A percentile compares a stretch with the other conserved stretches of the same genome.
Conservation (phyloP, 2,113 vertebrate genomes). For the Pangasianodon gigas region DNA sequence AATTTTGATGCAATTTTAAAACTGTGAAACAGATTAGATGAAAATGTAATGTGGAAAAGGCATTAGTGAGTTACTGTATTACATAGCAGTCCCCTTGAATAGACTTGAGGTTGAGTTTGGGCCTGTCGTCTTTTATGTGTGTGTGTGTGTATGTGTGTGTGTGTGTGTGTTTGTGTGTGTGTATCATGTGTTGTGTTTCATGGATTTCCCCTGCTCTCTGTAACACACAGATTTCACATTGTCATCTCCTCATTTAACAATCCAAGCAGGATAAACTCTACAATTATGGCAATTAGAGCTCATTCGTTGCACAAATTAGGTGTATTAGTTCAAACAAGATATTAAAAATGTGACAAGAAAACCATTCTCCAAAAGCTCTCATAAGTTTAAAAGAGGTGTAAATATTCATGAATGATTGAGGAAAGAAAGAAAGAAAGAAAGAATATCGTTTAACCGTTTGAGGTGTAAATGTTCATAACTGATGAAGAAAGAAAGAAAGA, state of each 20-base stretch:
- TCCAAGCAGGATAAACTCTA: background rate
- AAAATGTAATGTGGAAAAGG: background rate
- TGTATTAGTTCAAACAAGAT: background rate
- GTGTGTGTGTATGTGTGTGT: background rate
- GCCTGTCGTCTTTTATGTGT: background rate
- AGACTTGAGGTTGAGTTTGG: background rate
- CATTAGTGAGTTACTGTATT: background rate
- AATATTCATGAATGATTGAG: background rate
- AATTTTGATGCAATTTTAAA: background rate
- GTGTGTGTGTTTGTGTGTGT: background rate
- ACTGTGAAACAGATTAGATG: background rate
- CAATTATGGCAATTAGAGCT: conserved; percentile 12
- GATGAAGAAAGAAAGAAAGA: background rate
- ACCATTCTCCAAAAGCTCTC: background rate
- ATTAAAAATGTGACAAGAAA: background rate
- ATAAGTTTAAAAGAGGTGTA: background rate
- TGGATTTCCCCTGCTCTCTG: conserved; percentile 56
- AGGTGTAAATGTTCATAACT: background rate
- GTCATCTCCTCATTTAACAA: background rate
- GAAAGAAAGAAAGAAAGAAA: background rate
- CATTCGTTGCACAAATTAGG: background rate
- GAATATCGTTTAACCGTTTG: too few relatives aligned
- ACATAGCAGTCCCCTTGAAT: background rate
- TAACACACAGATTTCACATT: conserved; percentile 12
- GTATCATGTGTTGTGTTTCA: conserved; percentile 40